Base-by-base conservation (phyloP, 2,888 invertebrate genomes). In the Paralinhomoeus sp. region DNA sequence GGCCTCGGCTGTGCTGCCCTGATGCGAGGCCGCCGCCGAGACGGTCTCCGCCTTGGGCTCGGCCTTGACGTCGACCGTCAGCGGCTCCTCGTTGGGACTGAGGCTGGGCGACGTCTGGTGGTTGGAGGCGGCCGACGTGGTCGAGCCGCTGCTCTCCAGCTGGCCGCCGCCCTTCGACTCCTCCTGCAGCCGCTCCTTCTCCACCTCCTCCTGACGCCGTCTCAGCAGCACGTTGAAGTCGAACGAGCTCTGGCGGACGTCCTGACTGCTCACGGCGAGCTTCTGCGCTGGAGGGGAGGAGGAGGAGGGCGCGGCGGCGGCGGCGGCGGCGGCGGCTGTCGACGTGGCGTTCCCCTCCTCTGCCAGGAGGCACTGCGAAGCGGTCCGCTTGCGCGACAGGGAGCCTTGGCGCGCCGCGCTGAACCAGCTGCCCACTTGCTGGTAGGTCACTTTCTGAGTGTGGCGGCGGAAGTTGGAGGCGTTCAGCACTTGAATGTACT, bases 341-440 rank as follows among this genome's bases (percentile, higher is more conserved):
- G 44, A 23, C 36, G 21, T 22, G n/a, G n/a, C n/a, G n/a, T n/a
- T n/a, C n/a, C n/a, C 41, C 5, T 17, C 41, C 21, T 20, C 43
- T 3, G 5, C 27, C 34, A 40, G 23, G 22, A 37, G n/a, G 17
- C 18, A 43, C 17, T 20, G 17, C 18, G 39, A 18, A 20, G 22
- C 22, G 20, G 37, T 40, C n/a, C 36, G 34, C 2, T 24, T 23
- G 18, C 52, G 47, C 62, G 84, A 82, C 1, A 87, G 87, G 1
- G n/a, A n/a, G n/a, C n/a, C n/a, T n/a, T 91, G 91, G 42, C 93
- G 72, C 0, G 91, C 89, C 62, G 91, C 91, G 64, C 91, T 89
- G 67, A 97, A 97, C 68, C 68, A 68, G 52, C 67, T 60, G 49
- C 55, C 55, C 20, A 60, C 42, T 48, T 61, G 47, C 40, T 47